Conservation (phyloP, 2,888 invertebrate species). For the Eilema depressum region DNA sequence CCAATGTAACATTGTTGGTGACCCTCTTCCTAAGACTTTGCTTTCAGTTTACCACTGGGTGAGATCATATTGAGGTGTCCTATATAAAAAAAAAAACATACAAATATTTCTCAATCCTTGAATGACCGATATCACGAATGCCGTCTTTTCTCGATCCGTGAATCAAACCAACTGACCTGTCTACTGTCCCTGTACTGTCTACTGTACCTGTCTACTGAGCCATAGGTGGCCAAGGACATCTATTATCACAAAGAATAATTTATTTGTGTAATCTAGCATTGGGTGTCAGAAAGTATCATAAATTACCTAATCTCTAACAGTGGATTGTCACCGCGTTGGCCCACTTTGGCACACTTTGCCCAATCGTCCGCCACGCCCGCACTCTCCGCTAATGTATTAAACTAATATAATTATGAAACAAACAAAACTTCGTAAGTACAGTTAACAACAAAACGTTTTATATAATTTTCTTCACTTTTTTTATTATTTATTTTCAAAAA, state of each 20-base stretch:
- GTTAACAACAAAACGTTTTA: not conserved
- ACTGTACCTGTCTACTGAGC: too few species aligned
- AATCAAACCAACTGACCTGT: too few species aligned
- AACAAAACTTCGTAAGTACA: conserved; percentile 11
- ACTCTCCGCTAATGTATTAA: conserved; percentile 8
- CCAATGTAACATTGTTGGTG: too few species aligned
- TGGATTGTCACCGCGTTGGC: conserved; percentile 16
- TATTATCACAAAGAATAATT: not conserved
- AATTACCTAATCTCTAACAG: conserved; percentile 11
- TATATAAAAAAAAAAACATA: too few species aligned
- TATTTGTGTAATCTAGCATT: conserved; percentile 1
- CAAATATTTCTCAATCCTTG: too few species aligned
- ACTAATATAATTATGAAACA: conserved; percentile 26
- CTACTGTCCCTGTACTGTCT: too few species aligned
- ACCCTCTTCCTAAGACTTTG: too few species aligned
- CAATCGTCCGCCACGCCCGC: conserved; percentile 19
- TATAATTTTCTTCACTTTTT: not conserved
- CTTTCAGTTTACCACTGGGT: too few species aligned
- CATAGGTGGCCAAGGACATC: not conserved
- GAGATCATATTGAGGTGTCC: too few species aligned
- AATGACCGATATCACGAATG: too few species aligned
- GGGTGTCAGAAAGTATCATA: not conserved
- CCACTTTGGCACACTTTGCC: conserved; percentile 18
- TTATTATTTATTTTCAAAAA: too few species aligned
- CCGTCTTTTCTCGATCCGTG: too few species aligned